Evolutionary conservation across 1,140 invertebrate species (phyloP), one percentile per base, ranked within the genome.

Genomic region (Glossosoma conforme): DNA sequence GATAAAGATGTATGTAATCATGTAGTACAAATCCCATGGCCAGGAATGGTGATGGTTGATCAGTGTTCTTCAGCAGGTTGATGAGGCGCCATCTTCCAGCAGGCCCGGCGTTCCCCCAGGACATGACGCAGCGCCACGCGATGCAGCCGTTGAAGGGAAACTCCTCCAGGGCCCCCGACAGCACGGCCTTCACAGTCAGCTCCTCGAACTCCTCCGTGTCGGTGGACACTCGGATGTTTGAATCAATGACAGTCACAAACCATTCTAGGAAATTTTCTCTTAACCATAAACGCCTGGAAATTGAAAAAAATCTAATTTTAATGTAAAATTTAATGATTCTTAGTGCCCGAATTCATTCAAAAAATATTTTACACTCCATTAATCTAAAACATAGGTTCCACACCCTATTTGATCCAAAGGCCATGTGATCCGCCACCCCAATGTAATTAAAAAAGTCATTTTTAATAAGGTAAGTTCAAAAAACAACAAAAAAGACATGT

Each of bases 1-100:
- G 47, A 37, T 59, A 56, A 8, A 59, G 41, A 36, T 56, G 43
- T 15, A 55, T 22, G 19, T 49, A 59, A 45, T 52, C 45, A 9
- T 44, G 33, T 1, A 59, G 14, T 1, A 56, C 22, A 18, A 52
- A 40, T 3, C 36, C 44, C 9, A 56, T 22, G 1, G 53, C 57
- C 20, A 56, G 25, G 2, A 32, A 2, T 2, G 48, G 52, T 2
- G 52, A 46, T 11, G 54, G 28, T 4, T 19, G n/a, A 3, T 53
- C 40, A 14, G 40, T 30, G n/a, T 35, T n/a, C 2, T 52, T 53
- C 2, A 56, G 25, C 4, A 41, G 2, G 6, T 25, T 49, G 30
- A 48, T 9, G 15, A 56, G 43, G 14, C 47, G 21, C 25, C 21
- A 49, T 14, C 53, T 5, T 3, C 40, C 49, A 2, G 32, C 32